Evolutionary conservation across 2,797 vertebrate species (phyloP).

Genomic region (Manis pentadactyla): DNA sequence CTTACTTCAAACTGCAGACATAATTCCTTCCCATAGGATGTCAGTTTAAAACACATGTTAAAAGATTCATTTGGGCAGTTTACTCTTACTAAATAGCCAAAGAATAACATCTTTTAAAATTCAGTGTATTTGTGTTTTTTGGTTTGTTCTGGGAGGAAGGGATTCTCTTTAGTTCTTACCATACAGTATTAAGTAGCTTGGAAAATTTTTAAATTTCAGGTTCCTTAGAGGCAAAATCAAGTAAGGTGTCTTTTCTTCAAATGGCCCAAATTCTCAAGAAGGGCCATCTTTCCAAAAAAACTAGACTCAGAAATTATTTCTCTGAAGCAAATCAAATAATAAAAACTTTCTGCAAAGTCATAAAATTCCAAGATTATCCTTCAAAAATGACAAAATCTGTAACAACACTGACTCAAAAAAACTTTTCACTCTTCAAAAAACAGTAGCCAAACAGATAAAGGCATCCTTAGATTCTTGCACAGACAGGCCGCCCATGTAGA

Average conservation of each 20-base stretch:
- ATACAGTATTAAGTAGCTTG: background rate
- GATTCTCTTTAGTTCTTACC: background rate
- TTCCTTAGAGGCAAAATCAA: background rate
- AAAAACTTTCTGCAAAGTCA: background rate
- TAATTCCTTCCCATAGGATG: background rate
- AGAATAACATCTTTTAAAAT: background rate
- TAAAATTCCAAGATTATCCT: background rate
- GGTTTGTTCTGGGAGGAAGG: background rate
- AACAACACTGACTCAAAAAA: background rate
- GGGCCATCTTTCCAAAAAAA: background rate
- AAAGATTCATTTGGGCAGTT: background rate
- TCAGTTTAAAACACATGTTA: background rate
- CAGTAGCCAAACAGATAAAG: background rate
- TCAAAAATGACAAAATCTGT: background rate
- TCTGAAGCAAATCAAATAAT: constrained; percentile 11
- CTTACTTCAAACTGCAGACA: background rate
- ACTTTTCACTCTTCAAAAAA: constrained; percentile 5
- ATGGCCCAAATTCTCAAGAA: background rate
- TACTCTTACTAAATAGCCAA: background rate
- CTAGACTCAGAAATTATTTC: background rate
- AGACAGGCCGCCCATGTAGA: background rate
- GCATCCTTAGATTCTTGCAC: background rate
- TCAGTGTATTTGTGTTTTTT: background rate
- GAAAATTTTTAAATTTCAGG: background rate
- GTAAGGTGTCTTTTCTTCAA: background rate